Evolutionary conservation across 2,113 vertebrate genomes (phyloP).

Genomic region (Ivindomyrus marchei): DNA sequence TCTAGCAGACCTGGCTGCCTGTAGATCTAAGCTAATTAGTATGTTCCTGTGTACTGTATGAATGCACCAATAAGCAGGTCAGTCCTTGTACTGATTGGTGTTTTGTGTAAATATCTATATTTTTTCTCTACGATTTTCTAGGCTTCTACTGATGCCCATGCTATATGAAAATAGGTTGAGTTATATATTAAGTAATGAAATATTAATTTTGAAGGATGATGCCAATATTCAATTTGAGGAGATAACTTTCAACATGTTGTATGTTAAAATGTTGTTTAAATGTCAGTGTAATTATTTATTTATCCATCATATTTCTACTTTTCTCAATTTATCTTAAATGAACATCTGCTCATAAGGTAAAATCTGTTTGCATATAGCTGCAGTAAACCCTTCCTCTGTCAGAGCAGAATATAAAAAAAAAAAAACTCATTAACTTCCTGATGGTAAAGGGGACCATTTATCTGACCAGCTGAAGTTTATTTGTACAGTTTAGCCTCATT

Average conservation of each 20-base stretch:
- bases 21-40: neutral
- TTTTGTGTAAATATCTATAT: neutral
- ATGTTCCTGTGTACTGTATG: neutral
- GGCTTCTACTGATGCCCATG: neutral
- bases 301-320: conserved; percentile 44
- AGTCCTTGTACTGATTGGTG: neutral
- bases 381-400: conserved; percentile 19
- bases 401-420: conserved; percentile 34
- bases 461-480: conserved; percentile 41
- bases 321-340: conserved; percentile 51
- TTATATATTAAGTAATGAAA: conserved; percentile 50
- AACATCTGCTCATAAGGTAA: conserved; percentile 56
- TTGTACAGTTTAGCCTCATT: conserved; percentile 37
- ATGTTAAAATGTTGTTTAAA: conserved; percentile 46
- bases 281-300: conserved; percentile 51
- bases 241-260: neutral
- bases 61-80: neutral
- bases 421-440: conserved; percentile 42
- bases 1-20: neutral
- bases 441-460: conserved; percentile 28
- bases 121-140: neutral
- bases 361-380: conserved; percentile 31
- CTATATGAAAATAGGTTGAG: conserved; percentile 45
- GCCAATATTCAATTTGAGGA: conserved; percentile 14
- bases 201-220: conserved; percentile 28